Percentiles rank a stretch among this genome's conserved stretches.
Evolutionary conservation across 2,888 invertebrate genomes (phyloP).

Genomic region (Embidobia sp.): DNA sequence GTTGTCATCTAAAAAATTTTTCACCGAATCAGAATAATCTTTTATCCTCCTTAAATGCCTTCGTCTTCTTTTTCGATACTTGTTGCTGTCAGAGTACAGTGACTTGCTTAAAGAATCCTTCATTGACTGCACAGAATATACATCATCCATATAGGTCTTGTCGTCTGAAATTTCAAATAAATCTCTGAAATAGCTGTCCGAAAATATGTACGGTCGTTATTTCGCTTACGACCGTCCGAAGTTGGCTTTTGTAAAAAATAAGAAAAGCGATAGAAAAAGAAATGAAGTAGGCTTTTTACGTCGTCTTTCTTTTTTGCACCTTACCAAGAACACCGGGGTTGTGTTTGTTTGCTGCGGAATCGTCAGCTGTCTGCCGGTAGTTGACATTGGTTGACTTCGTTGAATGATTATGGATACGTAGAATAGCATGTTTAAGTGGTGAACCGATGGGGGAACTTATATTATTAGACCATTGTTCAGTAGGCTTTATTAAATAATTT

Average conservation of each 20-base stretch:
- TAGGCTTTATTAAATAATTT: conserved; percentile 87
- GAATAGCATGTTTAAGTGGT: conserved; percentile 76
- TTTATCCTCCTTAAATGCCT: conserved; percentile 28
- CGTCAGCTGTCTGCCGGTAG: conserved; percentile 60
- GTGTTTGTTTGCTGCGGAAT: conserved; percentile 53
- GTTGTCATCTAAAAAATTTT: conserved; percentile 7
- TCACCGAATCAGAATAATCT: conserved; percentile 8
- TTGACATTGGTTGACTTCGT: conserved; percentile 62
- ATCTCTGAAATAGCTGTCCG: no score
- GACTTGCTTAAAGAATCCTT: conserved; percentile 17
- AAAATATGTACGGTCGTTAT: background rate
- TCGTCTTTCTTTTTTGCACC: conserved; percentile 40
- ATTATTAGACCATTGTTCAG: conserved; percentile 81
- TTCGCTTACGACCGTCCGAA: background rate
- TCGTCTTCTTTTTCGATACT: conserved; percentile 19
- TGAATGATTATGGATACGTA: conserved; percentile 68
- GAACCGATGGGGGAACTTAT: conserved; percentile 75
- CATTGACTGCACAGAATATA: background rate
- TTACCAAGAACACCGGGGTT: conserved; percentile 77
- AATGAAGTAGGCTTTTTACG: background rate
- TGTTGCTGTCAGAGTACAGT: conserved; percentile 10
- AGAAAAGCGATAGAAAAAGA: conserved; percentile 10
- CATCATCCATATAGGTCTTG: background rate
- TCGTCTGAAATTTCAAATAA: conserved; percentile 30
- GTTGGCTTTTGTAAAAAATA: no score